Percentiles rank a stretch among this genome's conserved stretches.
Evolutionary conservation across 2,888 invertebrate genomes (phyloP).

Genomic region (Scrobipalpa costella): DNA sequence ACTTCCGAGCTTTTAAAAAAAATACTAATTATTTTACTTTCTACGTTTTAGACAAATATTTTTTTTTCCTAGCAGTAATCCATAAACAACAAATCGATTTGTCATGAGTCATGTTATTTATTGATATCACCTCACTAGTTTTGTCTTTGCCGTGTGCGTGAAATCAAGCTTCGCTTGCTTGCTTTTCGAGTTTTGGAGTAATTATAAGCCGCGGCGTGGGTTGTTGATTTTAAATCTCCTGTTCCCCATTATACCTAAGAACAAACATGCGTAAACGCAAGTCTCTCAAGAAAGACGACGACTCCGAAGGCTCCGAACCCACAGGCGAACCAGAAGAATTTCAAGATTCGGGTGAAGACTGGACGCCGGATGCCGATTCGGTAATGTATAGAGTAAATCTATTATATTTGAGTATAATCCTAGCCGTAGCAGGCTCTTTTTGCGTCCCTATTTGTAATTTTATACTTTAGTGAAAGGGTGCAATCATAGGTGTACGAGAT

Average conservation of each 20-base stretch:
- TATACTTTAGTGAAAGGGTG: neutral
- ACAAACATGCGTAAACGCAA: slow-evolving; percentile 73
- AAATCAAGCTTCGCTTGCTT: slow-evolving; percentile 34
- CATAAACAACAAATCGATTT: slow-evolving; percentile 10
- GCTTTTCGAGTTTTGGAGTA: slow-evolving; percentile 33
- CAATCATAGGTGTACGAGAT: neutral
- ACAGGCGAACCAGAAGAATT: slow-evolving; percentile 77
- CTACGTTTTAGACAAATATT: too few relatives aligned
- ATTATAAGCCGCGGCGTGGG: slow-evolving; percentile 43
- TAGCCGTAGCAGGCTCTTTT: neutral
- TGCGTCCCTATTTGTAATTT: neutral
- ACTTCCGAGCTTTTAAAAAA: too few relatives aligned
- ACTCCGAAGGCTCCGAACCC: slow-evolving; percentile 73
- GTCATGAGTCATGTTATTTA: too few relatives aligned
- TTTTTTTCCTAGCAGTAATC: too few relatives aligned
- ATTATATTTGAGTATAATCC: slow-evolving; percentile 27
- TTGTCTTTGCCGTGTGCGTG: slow-evolving; percentile 9
- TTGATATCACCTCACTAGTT: slow-evolving; percentile 7
- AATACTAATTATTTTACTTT: too few relatives aligned
- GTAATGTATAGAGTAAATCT: slow-evolving; percentile 44
- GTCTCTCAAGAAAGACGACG: slow-evolving; percentile 69
- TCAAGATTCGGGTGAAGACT: slow-evolving; percentile 79
- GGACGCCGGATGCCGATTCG: slow-evolving; percentile 79
- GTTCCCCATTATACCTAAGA: slow-evolving; percentile 32
- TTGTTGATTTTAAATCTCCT: slow-evolving; percentile 34